phyloP scores from a whole-genome alignment of 2,113 vertebrate genomes.

The Tautogolabrus adspersus region DNA sequence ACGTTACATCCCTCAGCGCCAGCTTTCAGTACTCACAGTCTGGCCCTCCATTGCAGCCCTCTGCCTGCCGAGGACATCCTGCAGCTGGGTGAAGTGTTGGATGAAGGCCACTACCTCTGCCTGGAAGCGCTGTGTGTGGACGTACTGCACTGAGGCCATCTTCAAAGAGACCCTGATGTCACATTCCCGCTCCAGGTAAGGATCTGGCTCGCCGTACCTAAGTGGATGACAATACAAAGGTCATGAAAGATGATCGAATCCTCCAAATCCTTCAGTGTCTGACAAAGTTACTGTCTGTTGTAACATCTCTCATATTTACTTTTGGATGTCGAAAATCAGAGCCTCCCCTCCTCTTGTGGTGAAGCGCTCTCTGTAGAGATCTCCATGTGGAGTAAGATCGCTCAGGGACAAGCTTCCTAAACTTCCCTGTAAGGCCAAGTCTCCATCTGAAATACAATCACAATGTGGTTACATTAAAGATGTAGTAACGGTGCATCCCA shows the following conservation, averaged over 20 bases:
- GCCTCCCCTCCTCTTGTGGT: slow-evolving; percentile 95
- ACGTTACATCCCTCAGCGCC: too few species aligned
- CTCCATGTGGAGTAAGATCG: slow-evolving; percentile 94
- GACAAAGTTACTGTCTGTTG: background rate
- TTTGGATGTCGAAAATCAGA: slow-evolving; percentile 92
- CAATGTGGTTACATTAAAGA: slow-evolving; percentile 2
- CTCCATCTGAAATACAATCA: slow-evolving; percentile 86
- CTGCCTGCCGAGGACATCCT: slow-evolving; percentile 94
- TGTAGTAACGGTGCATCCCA: too few species aligned
- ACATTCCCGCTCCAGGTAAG: slow-evolving; percentile 85
- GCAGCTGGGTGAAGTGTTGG: slow-evolving; percentile 97
- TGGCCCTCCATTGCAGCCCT: slow-evolving; percentile 95
- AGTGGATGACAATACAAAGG: background rate
- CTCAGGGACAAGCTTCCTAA: slow-evolving; percentile 95
- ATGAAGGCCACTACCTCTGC: slow-evolving; percentile 95
- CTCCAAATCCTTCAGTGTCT: background rate
- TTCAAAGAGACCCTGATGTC: slow-evolving; percentile 89
- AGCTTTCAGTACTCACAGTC: slow-evolving; percentile 83
- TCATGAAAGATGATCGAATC: background rate
- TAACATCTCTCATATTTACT: slow-evolving; percentile 77
- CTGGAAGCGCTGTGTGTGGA: slow-evolving; percentile 98
- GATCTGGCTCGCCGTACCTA: slow-evolving; percentile 89
- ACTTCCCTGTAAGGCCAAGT: slow-evolving; percentile 91
- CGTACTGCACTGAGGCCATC: slow-evolving; percentile 97
- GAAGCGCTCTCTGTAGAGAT: slow-evolving; percentile 95